A percentile compares a stretch with the other conserved stretches of the same genome.
These are phyloP conservation scores for Heteromurus nitidus DNA, from an alignment of 2,888 invertebrate species.

Conservation along the genomic window DNA sequence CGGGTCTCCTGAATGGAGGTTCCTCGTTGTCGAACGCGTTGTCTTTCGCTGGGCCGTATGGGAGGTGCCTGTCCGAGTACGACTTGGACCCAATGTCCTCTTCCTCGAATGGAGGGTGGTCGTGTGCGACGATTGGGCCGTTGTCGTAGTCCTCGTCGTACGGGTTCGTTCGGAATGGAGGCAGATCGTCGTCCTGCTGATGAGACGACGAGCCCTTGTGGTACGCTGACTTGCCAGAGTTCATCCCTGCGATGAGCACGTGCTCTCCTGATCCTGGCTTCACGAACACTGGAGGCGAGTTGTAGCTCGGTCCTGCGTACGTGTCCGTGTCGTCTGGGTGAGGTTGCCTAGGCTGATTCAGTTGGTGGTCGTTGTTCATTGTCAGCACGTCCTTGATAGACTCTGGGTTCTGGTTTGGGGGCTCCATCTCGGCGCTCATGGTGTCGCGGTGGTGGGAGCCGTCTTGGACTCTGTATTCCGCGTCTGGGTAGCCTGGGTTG, in stretches of 20 bases:
- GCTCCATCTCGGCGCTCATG: conserved; percentile 59
- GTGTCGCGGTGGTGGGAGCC: conserved; percentile 27
- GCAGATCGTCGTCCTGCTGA: conserved; percentile 25
- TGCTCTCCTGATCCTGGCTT: conserved; percentile 47
- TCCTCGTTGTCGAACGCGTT: conserved; percentile 22
- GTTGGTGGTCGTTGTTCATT: conserved; percentile 43
- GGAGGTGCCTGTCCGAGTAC: conserved; percentile 44
- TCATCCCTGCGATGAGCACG: conserved; percentile 40
- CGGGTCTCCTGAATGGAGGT: conserved; percentile 27
- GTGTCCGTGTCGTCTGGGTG: conserved; percentile 52
- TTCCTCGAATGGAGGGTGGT: conserved; percentile 6
- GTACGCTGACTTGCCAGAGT: conserved; percentile 29
- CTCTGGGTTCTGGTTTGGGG: conserved; percentile 36
- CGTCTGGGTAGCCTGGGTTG: conserved; percentile 68
- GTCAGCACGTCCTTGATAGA: conserved; percentile 46
- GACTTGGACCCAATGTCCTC: conserved; percentile 30
- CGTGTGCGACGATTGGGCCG: background rate
- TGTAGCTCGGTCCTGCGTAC: conserved; percentile 51
- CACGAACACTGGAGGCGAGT: conserved; percentile 34
- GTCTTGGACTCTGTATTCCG: conserved; percentile 67
- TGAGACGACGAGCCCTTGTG: conserved; percentile 34
- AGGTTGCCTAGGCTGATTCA: conserved; percentile 34
- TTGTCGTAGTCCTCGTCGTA: conserved; percentile 51
- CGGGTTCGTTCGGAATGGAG: conserved; percentile 1
- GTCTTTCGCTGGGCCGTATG: conserved; percentile 14